Evolutionary conservation across 2,113 vertebrate genomes (phyloP), one percentile per base, ranked within the genome.

Genomic region (Phyllostomus hastatus): DNA sequence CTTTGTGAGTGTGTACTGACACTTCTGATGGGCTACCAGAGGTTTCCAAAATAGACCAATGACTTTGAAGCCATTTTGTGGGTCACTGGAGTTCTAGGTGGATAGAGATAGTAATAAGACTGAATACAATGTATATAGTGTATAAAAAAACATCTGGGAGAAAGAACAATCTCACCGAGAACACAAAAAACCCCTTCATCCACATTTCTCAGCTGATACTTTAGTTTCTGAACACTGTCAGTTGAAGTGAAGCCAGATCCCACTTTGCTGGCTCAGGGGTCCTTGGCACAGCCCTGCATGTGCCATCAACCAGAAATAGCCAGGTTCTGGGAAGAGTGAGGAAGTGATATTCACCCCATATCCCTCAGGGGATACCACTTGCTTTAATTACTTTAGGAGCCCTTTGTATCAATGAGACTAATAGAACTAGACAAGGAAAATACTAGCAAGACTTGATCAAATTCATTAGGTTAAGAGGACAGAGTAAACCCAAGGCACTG

Each of bases 351-450:
- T 97, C 78, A 88, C 84, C 81, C 94, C 95, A 48, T 75, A 38
- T 66, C 10, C 80, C 95, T 73, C 83, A 26, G 33, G 96, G 97
- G 89, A 57, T 88, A 96, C 86, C 92, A 92, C 95, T 97, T 1
- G 8, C 80, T 98, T 98, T 98, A 98, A 98, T 97, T 98, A 96
- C 97, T 97, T 97, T 93, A 97, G 97, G 91, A 98, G 95, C 80
- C 97, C 94, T 96, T 98, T 70, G 59, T 94, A 79, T 97, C 97
- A 93, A 91, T 52, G 96, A 98, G 84, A 97, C 91, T 98, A 96
- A 98, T 98, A 92, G 89, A 96, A 82, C 82, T 96, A 82, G 92
- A 94, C 87, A 97, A 97, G 9, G 35, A 96, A 96, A 96, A 94
- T 7, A 17, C 80, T 96, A 96, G 90, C 20, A 33, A 98, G 95